A percentile compares a stretch with the other conserved stretches of the same genome.
These are phyloP conservation scores for Drosophila yakuba DNA, from an alignment of 1,140 invertebrate genomes.

Conservation along the genomic window DNA sequence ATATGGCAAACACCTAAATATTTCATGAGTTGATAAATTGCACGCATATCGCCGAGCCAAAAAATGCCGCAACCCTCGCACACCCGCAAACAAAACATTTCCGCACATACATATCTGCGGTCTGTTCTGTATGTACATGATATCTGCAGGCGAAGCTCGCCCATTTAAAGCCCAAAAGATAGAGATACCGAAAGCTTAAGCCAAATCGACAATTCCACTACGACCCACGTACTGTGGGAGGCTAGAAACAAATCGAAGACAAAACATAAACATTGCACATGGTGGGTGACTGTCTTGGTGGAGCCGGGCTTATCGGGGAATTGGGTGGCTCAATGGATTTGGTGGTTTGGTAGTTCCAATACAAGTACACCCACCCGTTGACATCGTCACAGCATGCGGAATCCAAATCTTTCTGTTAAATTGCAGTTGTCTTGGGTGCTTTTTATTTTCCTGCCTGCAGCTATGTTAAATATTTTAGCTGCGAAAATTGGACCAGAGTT, in stretches of 20 bases:
- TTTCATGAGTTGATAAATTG: constrained; percentile 67
- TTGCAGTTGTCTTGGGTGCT: constrained; percentile 28
- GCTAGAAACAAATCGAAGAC: constrained; percentile 74
- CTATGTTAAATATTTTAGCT: neutral
- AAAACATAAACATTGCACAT: constrained; percentile 63
- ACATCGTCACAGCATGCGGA: constrained; percentile 51
- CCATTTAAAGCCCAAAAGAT: constrained; percentile 26
- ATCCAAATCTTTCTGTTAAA: constrained; percentile 45
- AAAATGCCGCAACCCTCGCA: constrained; percentile 16
- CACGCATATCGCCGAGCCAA: constrained; percentile 44
- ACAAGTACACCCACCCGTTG: constrained; percentile 46
- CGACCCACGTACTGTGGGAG: constrained; percentile 66
- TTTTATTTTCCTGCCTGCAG: neutral
- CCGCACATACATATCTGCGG: constrained; percentile 21
- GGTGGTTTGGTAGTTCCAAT: neutral
- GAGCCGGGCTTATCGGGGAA: neutral
- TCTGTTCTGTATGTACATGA: constrained; percentile 61
- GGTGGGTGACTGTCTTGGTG: constrained; percentile 14
- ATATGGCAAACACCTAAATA: constrained; percentile 81
- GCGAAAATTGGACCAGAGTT: constrained; percentile 22
- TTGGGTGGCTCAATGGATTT: neutral
- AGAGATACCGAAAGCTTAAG: constrained; percentile 21
- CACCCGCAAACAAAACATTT: constrained; percentile 17
- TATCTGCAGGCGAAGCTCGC: constrained; percentile 52
- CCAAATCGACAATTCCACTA: constrained; percentile 32